Evolutionary conservation across 2,797 vertebrate genomes (phyloP).

Genomic region (Podarcis lilfordi): DNA sequence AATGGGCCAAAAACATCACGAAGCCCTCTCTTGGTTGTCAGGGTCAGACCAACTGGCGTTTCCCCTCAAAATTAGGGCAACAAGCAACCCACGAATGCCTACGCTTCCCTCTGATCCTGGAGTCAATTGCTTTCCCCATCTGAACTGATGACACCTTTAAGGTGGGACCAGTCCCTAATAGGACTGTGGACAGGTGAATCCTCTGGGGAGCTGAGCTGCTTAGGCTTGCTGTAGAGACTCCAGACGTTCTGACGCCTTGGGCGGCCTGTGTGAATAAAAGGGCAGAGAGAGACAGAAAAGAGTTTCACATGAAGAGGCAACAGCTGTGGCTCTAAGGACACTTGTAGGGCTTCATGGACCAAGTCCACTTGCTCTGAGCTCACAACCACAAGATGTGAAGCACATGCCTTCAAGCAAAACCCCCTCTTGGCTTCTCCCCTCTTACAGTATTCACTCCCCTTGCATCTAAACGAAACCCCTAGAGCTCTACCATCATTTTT

Average conservation of each 20-base stretch:
- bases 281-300: not conserved
- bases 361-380: not conserved
- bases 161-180: slow-evolving; percentile 81
- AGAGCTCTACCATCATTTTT: not conserved
- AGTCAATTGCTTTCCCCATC: slow-evolving; percentile 83
- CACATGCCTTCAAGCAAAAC: not conserved
- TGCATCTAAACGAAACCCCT: not conserved
- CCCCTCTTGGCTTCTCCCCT: too few species aligned
- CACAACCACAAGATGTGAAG: too few species aligned
- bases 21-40: not conserved
- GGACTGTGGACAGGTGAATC: slow-evolving; percentile 55
- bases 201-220: slow-evolving; percentile 72
- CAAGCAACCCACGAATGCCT: not conserved
- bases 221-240: slow-evolving; percentile 72
- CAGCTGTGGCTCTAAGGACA: rapidly evolving
- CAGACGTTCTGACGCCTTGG: slow-evolving; percentile 78
- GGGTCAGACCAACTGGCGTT: too few species aligned
- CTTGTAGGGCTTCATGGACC: not conserved
- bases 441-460: not conserved
- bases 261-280: slow-evolving; percentile 76
- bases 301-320: not conserved
- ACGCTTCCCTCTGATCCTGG: not conserved
- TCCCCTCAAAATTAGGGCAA: not conserved
- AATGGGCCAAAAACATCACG: too few species aligned
- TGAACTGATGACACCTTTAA: slow-evolving; percentile 88